Evolutionary conservation across 1,140 invertebrate species (phyloP).

Genomic region (Drosophila persimilis): DNA sequence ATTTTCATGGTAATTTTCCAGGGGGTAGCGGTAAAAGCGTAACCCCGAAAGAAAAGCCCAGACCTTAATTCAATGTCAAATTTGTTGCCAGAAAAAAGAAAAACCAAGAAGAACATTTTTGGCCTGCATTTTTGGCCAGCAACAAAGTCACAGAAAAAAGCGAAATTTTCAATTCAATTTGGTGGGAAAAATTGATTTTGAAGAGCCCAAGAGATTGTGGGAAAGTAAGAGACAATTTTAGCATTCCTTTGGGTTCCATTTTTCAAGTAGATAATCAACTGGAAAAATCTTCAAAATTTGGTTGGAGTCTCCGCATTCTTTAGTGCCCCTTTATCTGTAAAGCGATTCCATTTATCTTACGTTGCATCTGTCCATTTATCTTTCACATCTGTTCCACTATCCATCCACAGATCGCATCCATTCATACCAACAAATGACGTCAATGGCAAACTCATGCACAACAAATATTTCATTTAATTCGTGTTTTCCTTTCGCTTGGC

Average conservation of each 20-base stretch:
- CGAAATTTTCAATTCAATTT: constrained; percentile 18
- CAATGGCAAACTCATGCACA: constrained; percentile 44
- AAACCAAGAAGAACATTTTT: neutral
- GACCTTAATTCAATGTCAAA: constrained; percentile 58
- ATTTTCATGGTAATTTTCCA: constrained; percentile 77
- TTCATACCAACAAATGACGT: constrained; percentile 49
- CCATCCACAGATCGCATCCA: no score
- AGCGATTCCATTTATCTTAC: neutral
- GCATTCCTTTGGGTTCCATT: neutral
- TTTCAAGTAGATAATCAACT: neutral
- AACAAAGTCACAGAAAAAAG: neutral
- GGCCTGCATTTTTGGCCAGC: constrained; percentile 1
- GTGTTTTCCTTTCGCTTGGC: constrained; percentile 47
- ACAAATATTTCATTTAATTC: constrained; percentile 45
- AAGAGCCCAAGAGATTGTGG: constrained; percentile 11
- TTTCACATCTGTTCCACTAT: neutral
- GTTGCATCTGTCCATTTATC: constrained; percentile 2
- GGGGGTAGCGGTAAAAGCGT: constrained; percentile 19
- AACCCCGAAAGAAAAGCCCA: constrained; percentile 11
- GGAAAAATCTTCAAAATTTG: neutral
- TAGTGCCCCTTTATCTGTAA: no score
- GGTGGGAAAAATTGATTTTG: constrained; percentile 34
- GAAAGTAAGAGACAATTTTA: no score
- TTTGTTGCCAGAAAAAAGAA: constrained; percentile 24
- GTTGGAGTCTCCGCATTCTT: no score